phyloP scores from a whole-genome alignment of 2,888 invertebrate species.

The Syrista parreyssii region DNA sequence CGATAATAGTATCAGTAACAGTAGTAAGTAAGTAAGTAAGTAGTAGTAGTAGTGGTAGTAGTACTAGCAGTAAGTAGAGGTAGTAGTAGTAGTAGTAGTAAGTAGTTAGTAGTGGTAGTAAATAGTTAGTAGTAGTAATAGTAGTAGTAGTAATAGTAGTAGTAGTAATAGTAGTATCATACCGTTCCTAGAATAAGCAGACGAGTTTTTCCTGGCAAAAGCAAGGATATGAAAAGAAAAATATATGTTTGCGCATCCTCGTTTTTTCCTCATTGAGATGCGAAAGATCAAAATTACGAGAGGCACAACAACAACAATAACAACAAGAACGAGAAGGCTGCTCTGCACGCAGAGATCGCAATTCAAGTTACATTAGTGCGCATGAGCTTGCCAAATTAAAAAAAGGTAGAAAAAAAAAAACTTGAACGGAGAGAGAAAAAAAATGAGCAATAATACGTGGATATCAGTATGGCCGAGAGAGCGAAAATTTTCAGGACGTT shows the following conservation, averaged over 20 bases:
- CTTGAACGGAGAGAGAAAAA: constrained; percentile 4
- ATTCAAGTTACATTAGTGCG: constrained; percentile 15
- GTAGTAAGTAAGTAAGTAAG: constrained; percentile 16
- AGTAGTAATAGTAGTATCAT: constrained; percentile 29
- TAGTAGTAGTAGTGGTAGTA: constrained; percentile 18
- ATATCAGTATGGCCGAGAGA: constrained; percentile 45
- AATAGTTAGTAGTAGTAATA: constrained; percentile 22
- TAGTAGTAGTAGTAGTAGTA: constrained; percentile 16
- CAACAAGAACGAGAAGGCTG: constrained; percentile 31
- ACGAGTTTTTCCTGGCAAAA: constrained; percentile 31
- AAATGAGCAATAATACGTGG: constrained; percentile 20
- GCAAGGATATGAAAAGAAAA: constrained; percentile 31
- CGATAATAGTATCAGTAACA: background rate
- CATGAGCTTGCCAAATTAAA: constrained; percentile 3
- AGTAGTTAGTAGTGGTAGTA: constrained; percentile 4
- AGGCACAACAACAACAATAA: constrained; percentile 32
- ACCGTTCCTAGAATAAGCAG: constrained; percentile 43
- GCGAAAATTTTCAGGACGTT: constrained; percentile 43
- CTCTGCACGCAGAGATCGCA: constrained; percentile 5
- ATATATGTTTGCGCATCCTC: constrained; percentile 15
- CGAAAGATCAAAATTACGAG: constrained; percentile 31
- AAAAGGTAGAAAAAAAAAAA: constrained; percentile 19
- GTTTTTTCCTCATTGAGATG: constrained; percentile 19
- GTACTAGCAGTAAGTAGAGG: constrained; percentile 13
- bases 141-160: constrained; percentile 15